Evolutionary conservation across 1,140 invertebrate genomes (phyloP).

Genomic region (Doryteuthis pealeii): DNA sequence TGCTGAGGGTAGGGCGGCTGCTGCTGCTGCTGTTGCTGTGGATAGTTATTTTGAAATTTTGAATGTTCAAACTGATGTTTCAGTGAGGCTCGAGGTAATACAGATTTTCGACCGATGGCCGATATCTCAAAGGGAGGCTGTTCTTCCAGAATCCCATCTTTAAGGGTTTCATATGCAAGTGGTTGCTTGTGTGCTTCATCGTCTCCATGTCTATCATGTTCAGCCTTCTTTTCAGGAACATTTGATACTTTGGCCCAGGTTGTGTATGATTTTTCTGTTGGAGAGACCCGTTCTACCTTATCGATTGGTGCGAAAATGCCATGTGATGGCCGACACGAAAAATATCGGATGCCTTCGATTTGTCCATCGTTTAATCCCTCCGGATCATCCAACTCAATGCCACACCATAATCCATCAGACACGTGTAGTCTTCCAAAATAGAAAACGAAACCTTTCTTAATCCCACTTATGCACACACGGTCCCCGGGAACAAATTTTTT

Average conservation of each 20-base stretch:
- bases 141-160: no score
- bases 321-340: conserved; percentile 49
- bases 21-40: no score
- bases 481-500: conserved; percentile 21
- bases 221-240: not conserved
- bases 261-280: not conserved
- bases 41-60: no score
- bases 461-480: conserved; percentile 43
- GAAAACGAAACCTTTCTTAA: conserved; percentile 43
- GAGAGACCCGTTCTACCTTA: conserved; percentile 37
- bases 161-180: no score
- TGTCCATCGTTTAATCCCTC: conserved; percentile 57
- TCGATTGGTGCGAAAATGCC: conserved; percentile 58
- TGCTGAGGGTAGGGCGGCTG: not conserved
- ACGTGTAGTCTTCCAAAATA: conserved; percentile 51
- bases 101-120: no score
- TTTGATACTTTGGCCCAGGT: not conserved
- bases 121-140: no score
- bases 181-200: not conserved
- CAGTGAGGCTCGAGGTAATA: no score
- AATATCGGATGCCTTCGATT: conserved; percentile 56
- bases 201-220: not conserved
- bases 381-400: conserved; percentile 53
- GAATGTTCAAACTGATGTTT: no score
- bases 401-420: conserved; percentile 56